Base-by-base conservation (phyloP, 2,888 invertebrate genomes). In the Hydrotaea cyrtoneurina region DNA sequence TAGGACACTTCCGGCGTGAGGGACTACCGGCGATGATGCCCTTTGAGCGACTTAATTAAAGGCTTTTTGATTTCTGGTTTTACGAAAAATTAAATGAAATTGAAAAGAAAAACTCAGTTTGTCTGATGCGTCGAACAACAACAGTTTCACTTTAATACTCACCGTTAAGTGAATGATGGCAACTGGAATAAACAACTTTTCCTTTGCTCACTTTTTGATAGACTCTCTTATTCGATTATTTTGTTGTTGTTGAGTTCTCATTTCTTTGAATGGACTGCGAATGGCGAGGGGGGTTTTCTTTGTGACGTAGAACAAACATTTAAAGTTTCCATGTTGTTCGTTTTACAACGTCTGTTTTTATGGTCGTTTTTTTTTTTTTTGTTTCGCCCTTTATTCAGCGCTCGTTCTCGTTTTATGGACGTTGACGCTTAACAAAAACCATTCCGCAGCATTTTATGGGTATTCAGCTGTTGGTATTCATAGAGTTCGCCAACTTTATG, bases 401-500 rank as follows among this genome's bases (percentile, higher is more conserved):
- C 0, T 39, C 43, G 69, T 46, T 19, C 31, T 15, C 7, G n/a
- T 62, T 62, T 43, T 23, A 69, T 69, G 39, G n/a, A 19, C 66
- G 19, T 43, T 11, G 66, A 17, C 66, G 69, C 69, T 69, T 69
- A 69, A 69, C 69, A 69, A 19, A 69, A 46, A 69, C 46, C 69
- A 69, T 69, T 66, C 39, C 19, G 39, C 66, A 66, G 36, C 66
- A 66, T 66, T 69, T 69, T 46, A 69, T 69, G 69, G 69, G 3
- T 21, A 36, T 46, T 46, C 66, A 66, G 66, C 39, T 66, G 21
- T 69, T 64, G 26, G 69, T 21, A 69, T 69, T 69, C 69, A 69
- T 69, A 46, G 69, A 69, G 69, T 46, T 69, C 46, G 46, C 69
- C 39, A 43, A 69, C 43, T 69, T 69, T 69, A 69, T 69, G 69